Percentiles rank a stretch among this genome's conserved stretches.
These are phyloP conservation scores for Merodon equestris DNA, from an alignment of 2,888 invertebrate genomes.

Conservation along the genomic window DNA sequence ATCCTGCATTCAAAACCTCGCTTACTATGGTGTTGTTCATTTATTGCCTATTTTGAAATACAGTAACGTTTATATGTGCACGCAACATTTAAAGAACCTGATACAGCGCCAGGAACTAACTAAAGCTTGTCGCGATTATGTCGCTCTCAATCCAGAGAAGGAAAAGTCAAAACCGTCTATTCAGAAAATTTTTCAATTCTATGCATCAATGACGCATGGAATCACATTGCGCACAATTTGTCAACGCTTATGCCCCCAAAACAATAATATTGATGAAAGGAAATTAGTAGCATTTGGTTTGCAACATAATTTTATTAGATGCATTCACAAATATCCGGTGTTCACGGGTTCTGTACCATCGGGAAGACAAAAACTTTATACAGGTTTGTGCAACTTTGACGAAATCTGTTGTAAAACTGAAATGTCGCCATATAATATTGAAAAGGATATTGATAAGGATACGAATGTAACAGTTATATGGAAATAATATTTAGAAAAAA, in stretches of 20 bases:
- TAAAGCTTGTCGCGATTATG: conserved; percentile 83
- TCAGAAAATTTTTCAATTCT: conserved; percentile 80
- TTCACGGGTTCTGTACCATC: conserved; percentile 79
- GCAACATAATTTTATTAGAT: conserved; percentile 81
- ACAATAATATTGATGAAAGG: conserved; percentile 79
- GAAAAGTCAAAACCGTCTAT: conserved; percentile 75
- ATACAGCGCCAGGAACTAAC: conserved; percentile 84
- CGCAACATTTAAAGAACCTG: conserved; percentile 85
- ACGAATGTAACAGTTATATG: conserved; percentile 89
- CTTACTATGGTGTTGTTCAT: conserved; percentile 87
- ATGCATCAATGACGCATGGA: conserved; percentile 85
- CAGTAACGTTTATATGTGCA: conserved; percentile 91
- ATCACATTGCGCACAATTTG: conserved; percentile 86
- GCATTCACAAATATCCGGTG: conserved; percentile 81
- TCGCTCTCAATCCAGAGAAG: conserved; percentile 75
- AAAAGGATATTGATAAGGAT: conserved; percentile 90
- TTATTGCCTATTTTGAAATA: conserved; percentile 91
- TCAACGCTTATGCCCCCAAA: conserved; percentile 83
- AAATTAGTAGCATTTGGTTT: conserved; percentile 82
- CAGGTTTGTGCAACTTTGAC: conserved; percentile 90
- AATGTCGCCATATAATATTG: conserved; percentile 86
- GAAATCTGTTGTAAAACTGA: conserved; percentile 94
- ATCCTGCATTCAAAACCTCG: conserved; percentile 94
- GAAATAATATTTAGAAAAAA: conserved; percentile 82
- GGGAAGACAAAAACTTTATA: conserved; percentile 84